Conservation (phyloP, 1,140 invertebrate genomes). For the Pogonomyrmex californicus region DNA sequence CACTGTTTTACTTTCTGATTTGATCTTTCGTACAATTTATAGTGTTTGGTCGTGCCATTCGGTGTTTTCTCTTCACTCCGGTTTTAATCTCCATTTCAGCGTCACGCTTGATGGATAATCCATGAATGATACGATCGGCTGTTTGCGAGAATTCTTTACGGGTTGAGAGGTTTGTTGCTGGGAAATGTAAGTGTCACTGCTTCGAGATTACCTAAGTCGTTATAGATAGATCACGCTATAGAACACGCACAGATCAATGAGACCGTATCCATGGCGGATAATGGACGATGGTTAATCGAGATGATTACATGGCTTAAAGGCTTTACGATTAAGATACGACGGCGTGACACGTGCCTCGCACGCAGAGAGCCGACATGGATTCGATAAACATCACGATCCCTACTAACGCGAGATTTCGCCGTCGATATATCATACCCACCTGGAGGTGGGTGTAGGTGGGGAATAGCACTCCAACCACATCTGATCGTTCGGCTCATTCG, state of each 20-base stretch:
- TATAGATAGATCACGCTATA: neutral
- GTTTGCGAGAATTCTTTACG: neutral
- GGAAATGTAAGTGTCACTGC: slow-evolving; percentile 24
- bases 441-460: slow-evolving; percentile 57
- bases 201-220: neutral
- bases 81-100: slow-evolving; percentile 5
- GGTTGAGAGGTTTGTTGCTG: neutral
- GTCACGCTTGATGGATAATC: neutral
- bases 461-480: slow-evolving; percentile 32
- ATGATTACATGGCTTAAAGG: slow-evolving; percentile 35
- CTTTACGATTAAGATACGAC: slow-evolving; percentile 34
- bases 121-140: neutral
- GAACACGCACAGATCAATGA: slow-evolving; percentile 30
- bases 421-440: slow-evolving; percentile 38
- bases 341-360: slow-evolving; percentile 11
- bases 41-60: neutral
- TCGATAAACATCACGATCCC: slow-evolving; percentile 69
- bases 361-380: slow-evolving; percentile 30
- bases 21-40: slow-evolving; percentile 23
- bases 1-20: slow-evolving; percentile 5
- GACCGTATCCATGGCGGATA: slow-evolving; percentile 17
- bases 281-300: slow-evolving; percentile 32
- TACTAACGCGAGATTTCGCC: slow-evolving; percentile 36
- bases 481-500: slow-evolving; percentile 52
- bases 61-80: neutral